Evolutionary conservation across 2,888 invertebrate genomes (phyloP).

Genomic region (Apotomis capreana): DNA sequence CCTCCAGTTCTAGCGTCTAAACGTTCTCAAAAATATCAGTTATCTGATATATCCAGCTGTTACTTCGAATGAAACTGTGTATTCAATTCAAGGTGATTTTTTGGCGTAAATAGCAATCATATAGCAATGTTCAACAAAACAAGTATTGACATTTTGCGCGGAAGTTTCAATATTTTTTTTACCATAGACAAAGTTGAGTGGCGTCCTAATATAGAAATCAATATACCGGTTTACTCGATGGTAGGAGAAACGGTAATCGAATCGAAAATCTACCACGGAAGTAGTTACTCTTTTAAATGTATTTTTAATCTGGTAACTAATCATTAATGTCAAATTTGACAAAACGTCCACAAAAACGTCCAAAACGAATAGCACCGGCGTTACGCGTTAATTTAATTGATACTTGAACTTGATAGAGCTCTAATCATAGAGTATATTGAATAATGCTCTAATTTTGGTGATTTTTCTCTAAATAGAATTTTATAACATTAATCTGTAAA

Average conservation of each 20-base stretch:
- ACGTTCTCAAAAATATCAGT: neutral
- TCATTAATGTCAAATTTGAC: conserved; percentile 1
- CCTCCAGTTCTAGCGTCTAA: neutral
- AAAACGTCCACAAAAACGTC: neutral
- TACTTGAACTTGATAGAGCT: too few relatives aligned
- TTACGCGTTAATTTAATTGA: too few relatives aligned
- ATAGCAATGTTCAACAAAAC: conserved; percentile 45
- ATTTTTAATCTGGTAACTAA: conserved; percentile 4
- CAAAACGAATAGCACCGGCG: neutral
- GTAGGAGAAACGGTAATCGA: neutral
- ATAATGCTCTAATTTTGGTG: neutral
- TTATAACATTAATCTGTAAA: neutral
- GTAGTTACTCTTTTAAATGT: neutral
- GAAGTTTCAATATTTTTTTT: conserved; percentile 35
- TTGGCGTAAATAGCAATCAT: conserved; percentile 6
- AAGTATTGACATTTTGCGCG: conserved; percentile 57
- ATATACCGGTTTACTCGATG: conserved; percentile 26
- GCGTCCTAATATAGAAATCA: conserved; percentile 20
- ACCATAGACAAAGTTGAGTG: conserved; percentile 25
- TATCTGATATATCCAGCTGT: conserved; percentile 8
- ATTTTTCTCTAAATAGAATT: neutral
- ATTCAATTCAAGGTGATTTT: conserved; percentile 22
- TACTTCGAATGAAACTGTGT: conserved; percentile 26
- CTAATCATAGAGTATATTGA: too few relatives aligned
- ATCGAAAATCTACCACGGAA: conserved; percentile 39